Evolutionary conservation across 2,888 invertebrate species (phyloP).

Genomic region (Epistrophella euchroma): DNA sequence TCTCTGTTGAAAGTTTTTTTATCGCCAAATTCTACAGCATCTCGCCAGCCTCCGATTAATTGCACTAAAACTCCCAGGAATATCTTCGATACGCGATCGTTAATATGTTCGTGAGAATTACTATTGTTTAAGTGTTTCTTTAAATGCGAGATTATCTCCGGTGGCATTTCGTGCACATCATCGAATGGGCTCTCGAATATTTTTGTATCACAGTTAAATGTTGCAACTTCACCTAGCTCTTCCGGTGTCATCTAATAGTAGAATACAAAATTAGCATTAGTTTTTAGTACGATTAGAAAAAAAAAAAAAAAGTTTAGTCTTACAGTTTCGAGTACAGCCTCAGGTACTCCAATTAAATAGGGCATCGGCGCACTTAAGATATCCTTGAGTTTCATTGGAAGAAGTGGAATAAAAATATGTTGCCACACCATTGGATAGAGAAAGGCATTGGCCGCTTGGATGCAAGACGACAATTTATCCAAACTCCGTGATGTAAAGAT

Average conservation of each 20-base stretch:
- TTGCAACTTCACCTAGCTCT: conserved; percentile 97
- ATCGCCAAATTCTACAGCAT: conserved; percentile 91
- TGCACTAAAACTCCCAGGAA: conserved; percentile 95
- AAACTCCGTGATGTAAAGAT: conserved; percentile 96
- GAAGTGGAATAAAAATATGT: conserved; percentile 98
- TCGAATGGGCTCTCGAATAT: conserved; percentile 94
- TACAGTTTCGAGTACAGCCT: conserved; percentile 88
- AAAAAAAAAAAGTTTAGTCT: conserved; percentile 80
- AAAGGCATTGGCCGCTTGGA: conserved; percentile 96
- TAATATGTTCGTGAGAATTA: conserved; percentile 87
- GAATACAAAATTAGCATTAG: conserved; percentile 39
- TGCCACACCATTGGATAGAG: conserved; percentile 99
- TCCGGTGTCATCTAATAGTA: conserved; percentile 86
- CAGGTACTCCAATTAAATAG: conserved; percentile 97
- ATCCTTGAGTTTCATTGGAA: conserved; percentile 95
- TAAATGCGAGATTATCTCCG: conserved; percentile 90
- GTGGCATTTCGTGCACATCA: conserved; percentile 94
- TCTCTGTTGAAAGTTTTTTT: conserved; percentile 93
- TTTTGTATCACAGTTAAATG: conserved; percentile 96
- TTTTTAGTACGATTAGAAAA: not conserved
- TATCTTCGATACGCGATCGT: conserved; percentile 96
- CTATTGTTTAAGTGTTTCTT: conserved; percentile 82
- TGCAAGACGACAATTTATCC: conserved; percentile 95
- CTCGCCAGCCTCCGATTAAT: conserved; percentile 96
- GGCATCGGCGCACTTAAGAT: conserved; percentile 98